These are phyloP conservation scores for Triplophysa tibetana DNA, from an alignment of 2,113 vertebrate genomes.

Conservation along the genomic window DNA sequence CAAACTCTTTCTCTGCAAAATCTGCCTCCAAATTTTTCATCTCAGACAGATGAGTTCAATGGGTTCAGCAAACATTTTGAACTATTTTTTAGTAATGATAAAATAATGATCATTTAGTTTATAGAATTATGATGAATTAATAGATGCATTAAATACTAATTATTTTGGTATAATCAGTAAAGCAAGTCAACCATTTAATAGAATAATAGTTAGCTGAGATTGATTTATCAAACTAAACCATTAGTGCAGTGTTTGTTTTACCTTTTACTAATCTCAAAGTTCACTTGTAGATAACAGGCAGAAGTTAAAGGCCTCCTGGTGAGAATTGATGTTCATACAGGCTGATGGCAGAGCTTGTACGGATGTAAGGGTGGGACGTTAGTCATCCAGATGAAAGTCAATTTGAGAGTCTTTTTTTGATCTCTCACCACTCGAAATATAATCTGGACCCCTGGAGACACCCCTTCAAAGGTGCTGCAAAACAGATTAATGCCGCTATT, in stretches of 20 bases:
- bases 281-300: slow-evolving; percentile 12
- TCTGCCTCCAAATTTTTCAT: slow-evolving; percentile 30
- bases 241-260: neutral
- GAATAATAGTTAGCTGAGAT: neutral
- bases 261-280: neutral
- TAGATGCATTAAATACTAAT: neutral
- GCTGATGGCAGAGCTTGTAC: slow-evolving; percentile 29
- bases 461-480: slow-evolving; percentile 8
- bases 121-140: neutral
- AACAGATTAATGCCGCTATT: slow-evolving; percentile 23
- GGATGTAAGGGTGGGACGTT: slow-evolving; percentile 37
- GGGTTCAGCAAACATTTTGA: neutral
- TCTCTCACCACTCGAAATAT: slow-evolving; percentile 60
- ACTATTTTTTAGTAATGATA: neutral
- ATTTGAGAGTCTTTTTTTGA: slow-evolving; percentile 50
- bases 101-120: neutral
- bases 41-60: neutral
- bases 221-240: neutral
- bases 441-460: slow-evolving; percentile 55
- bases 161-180: neutral
- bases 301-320: neutral
- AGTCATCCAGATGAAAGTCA: slow-evolving; percentile 59
- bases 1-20: slow-evolving; percentile 55
- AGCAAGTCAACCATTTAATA: neutral
- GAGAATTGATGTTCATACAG: neutral